A percentile compares a stretch with the other conserved stretches of the same genome.
Conservation (phyloP, 2,888 invertebrate genomes). For the Tinea pellionella region DNA sequence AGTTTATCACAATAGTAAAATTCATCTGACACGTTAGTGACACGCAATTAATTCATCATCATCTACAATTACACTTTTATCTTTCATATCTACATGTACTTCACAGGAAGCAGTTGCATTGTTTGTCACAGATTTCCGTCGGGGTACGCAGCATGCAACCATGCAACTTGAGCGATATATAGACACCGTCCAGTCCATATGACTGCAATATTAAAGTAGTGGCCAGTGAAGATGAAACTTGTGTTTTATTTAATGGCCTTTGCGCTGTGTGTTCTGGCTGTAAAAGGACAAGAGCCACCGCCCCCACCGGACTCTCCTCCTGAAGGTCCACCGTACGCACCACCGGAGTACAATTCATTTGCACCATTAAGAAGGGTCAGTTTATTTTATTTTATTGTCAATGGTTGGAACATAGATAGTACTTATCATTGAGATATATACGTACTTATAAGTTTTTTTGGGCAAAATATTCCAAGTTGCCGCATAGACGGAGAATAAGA, state of each 20-base stretch:
- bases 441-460: too few relatives aligned
- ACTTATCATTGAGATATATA: too few relatives aligned
- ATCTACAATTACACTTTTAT: slow-evolving; percentile 25
- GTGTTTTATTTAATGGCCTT: slow-evolving; percentile 36
- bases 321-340: neutral
- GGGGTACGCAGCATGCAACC: slow-evolving; percentile 35
- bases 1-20: slow-evolving; percentile 9
- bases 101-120: slow-evolving; percentile 55
- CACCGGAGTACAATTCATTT: slow-evolving; percentile 1
- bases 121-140: slow-evolving; percentile 48
- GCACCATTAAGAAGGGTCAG: slow-evolving; percentile 15
- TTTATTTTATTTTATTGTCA: neutral
- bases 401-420: too few relatives aligned
- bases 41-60: slow-evolving; percentile 14
- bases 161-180: slow-evolving; percentile 21
- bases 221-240: slow-evolving; percentile 43
- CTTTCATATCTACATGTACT: slow-evolving; percentile 38
- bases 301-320: slow-evolving; percentile 17
- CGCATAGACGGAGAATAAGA: too few relatives aligned
- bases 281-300: slow-evolving; percentile 22
- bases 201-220: slow-evolving; percentile 23
- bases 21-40: slow-evolving; percentile 13
- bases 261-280: slow-evolving; percentile 27
- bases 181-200: neutral
- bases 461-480: neutral